These are phyloP conservation scores for Gambelia wislizenii DNA, from an alignment of 2,797 vertebrate genomes.

Conservation along the genomic window DNA sequence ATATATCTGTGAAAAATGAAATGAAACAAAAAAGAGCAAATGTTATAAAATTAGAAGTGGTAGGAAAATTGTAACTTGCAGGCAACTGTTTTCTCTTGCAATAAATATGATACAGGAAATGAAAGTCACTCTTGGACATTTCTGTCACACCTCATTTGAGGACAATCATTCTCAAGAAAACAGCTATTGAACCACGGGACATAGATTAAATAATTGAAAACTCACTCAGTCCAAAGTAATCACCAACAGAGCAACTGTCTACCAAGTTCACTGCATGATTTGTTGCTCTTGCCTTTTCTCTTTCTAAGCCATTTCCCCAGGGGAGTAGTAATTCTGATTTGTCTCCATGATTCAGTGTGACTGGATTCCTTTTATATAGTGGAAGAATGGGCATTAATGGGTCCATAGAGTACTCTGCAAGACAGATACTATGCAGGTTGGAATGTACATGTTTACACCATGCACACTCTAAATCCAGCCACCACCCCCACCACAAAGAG, in stretches of 20 bases:
- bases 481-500: no score
- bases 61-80: background rate
- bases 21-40: constrained; percentile 28
- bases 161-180: background rate
- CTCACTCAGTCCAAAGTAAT: background rate
- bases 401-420: no score
- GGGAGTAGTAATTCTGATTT: background rate
- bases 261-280: background rate
- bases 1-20: constrained; percentile 87
- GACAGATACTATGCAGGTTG: background rate
- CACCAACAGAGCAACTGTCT: background rate
- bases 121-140: background rate
- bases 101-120: background rate
- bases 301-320: background rate
- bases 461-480: no score
- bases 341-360: background rate
- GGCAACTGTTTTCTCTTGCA: background rate
- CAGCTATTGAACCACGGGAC: background rate
- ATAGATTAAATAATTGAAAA: constrained; percentile 8
- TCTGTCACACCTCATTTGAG: background rate
- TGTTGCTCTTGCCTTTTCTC: background rate
- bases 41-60: background rate
- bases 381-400: background rate
- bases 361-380: background rate
- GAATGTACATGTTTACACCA: background rate